Percentiles rank a stretch among this genome's conserved stretches.
phyloP scores from a whole-genome alignment of 2,888 invertebrate genomes.

The Netelia inedita region DNA sequence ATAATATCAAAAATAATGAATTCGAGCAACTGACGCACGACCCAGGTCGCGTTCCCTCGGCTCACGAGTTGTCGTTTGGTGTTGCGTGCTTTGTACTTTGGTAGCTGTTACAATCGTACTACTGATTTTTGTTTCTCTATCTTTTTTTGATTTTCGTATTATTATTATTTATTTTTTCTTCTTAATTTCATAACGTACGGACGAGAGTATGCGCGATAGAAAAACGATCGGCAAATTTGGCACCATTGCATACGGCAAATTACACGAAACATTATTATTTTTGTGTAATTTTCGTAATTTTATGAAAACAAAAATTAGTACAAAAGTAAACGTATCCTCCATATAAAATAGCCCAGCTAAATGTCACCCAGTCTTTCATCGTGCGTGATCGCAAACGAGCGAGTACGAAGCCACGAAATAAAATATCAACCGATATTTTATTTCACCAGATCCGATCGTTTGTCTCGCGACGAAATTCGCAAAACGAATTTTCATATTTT shows the following conservation, averaged over 20 bases:
- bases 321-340: constrained; percentile 5
- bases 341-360: not conserved
- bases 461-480: constrained; percentile 25
- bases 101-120: constrained; percentile 63
- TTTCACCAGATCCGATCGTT: constrained; percentile 28
- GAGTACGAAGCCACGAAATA: constrained; percentile 46
- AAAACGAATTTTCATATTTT: constrained; percentile 13
- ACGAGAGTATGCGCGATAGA: constrained; percentile 43
- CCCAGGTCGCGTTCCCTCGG: constrained; percentile 65
- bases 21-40: constrained; percentile 63
- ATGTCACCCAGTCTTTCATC: constrained; percentile 35
- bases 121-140: constrained; percentile 35
- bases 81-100: constrained; percentile 68
- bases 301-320: not conserved
- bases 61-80: constrained; percentile 68
- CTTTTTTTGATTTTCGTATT: constrained; percentile 11
- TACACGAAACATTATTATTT: constrained; percentile 9
- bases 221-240: constrained; percentile 48
- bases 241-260: not conserved
- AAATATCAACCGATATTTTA: not conserved
- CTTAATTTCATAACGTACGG: constrained; percentile 17
- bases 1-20: constrained; percentile 39
- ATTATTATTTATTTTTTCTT: too few relatives aligned
- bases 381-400: constrained; percentile 46
- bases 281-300: not conserved